Conservation (phyloP, 2,888 invertebrate genomes). For the Romanomermis culicivorax region DNA sequence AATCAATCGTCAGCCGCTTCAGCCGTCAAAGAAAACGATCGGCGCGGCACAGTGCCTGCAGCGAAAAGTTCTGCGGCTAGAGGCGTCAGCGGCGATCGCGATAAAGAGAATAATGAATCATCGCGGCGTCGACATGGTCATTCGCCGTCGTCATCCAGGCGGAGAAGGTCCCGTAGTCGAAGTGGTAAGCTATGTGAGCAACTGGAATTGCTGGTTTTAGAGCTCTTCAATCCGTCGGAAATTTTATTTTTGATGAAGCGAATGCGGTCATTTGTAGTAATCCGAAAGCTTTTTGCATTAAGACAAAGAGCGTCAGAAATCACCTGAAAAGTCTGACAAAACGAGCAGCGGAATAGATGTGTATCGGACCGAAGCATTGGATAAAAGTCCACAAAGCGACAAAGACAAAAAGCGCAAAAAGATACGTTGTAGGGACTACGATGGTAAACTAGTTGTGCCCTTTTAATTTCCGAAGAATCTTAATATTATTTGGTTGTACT, state of each 20-base stretch:
- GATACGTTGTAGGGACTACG: constrained; percentile 59
- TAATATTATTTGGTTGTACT: constrained; percentile 4
- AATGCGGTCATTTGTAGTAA: too few relatives aligned
- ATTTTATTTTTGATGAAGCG: too few relatives aligned
- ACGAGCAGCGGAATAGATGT: too few relatives aligned
- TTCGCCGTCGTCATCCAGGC: constrained; percentile 7
- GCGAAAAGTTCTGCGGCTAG: background rate
- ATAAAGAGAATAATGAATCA: background rate
- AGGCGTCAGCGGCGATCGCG: background rate
- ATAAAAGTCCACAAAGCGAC: too few relatives aligned
- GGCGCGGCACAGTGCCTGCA: background rate
- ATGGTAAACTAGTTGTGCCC: constrained; percentile 40
- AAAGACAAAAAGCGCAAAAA: constrained; percentile 4
- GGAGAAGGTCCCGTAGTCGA: constrained; percentile 29
- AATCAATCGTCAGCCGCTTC: background rate
- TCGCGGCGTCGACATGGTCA: too few relatives aligned
- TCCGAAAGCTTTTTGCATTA: too few relatives aligned
- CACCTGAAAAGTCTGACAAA: too few relatives aligned
- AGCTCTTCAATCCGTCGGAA: too few relatives aligned
- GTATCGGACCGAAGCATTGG: too few relatives aligned
- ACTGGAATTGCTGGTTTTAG: background rate
- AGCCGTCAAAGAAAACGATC: background rate
- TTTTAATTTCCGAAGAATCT: background rate
- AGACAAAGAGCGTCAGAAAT: too few relatives aligned
- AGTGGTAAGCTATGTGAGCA: constrained; percentile 21